Conservation (phyloP, 2,888 invertebrate genomes). For the Camponotus fellah region DNA sequence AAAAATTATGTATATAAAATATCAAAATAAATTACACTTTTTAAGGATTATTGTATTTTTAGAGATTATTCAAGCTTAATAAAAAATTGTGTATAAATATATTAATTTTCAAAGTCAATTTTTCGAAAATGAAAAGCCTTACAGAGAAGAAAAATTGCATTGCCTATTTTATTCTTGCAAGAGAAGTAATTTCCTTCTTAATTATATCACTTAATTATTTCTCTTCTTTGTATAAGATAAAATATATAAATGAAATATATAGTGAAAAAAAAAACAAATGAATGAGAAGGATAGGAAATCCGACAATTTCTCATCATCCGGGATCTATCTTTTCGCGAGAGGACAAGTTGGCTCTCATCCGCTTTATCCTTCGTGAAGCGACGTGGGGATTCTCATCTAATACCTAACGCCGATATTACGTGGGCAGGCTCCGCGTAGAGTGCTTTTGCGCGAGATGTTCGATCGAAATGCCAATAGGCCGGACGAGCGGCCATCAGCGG, state of each 20-base stretch:
- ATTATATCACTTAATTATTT: background rate
- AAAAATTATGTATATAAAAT: too few species aligned
- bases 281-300: background rate
- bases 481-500: constrained; percentile 43
- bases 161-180: background rate
- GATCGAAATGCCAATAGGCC: constrained; percentile 56
- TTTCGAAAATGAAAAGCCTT: background rate
- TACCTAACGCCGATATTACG: constrained; percentile 41
- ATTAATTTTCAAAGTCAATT: background rate
- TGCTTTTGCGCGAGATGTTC: constrained; percentile 38
- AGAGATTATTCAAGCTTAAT: background rate
- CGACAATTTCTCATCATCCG: background rate
- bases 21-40: too few species aligned
- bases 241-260: background rate
- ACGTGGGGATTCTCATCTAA: background rate
- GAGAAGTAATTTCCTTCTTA: background rate
- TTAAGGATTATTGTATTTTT: background rate
- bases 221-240: background rate
- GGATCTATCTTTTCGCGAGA: background rate
- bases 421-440: constrained; percentile 30
- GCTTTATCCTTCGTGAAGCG: background rate
- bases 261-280: background rate
- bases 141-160: background rate
- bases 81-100: background rate
- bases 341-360: constrained; percentile 1